Conservation (phyloP, 2,113 vertebrate genomes). For the Syrrhaptes paradoxus region DNA sequence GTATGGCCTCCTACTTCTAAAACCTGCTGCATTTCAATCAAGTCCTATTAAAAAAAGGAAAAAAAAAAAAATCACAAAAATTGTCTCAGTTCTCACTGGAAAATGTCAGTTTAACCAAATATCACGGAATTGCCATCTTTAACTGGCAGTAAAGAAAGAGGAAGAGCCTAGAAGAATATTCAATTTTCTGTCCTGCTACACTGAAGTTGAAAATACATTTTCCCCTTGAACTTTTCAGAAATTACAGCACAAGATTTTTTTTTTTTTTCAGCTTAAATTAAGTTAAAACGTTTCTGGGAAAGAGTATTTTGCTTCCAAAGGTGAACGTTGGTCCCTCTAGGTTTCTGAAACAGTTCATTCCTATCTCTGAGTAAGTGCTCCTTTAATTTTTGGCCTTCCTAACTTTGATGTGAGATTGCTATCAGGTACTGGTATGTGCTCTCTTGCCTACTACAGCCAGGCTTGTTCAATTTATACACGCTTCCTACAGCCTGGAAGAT, state of each 20-base stretch:
- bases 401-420: not conserved
- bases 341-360: not conserved
- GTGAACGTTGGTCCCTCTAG: not conserved
- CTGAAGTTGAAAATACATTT: not conserved
- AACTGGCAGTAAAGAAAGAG: not conserved
- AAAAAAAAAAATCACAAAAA: not conserved
- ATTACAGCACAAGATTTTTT: not conserved
- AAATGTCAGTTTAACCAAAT: not conserved
- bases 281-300: not conserved
- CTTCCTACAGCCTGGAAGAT: not conserved
- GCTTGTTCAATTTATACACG: not conserved
- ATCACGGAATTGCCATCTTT: not conserved
- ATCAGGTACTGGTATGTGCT: not conserved
- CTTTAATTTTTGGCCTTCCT: not conserved
- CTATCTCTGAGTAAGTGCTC: not conserved
- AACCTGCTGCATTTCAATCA: constrained; percentile 75
- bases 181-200: not conserved
- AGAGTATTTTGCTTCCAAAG: not conserved
- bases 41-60: constrained; percentile 67
- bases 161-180: not conserved
- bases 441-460: not conserved
- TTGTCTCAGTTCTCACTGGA: not conserved
- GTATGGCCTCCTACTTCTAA: constrained; percentile 79
- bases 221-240: not conserved
- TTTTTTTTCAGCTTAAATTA: not conserved